Percentiles rank a stretch among this genome's conserved stretches.
Conservation (phyloP, 2,797 vertebrate genomes). For the Acanthopagrus latus region DNA sequence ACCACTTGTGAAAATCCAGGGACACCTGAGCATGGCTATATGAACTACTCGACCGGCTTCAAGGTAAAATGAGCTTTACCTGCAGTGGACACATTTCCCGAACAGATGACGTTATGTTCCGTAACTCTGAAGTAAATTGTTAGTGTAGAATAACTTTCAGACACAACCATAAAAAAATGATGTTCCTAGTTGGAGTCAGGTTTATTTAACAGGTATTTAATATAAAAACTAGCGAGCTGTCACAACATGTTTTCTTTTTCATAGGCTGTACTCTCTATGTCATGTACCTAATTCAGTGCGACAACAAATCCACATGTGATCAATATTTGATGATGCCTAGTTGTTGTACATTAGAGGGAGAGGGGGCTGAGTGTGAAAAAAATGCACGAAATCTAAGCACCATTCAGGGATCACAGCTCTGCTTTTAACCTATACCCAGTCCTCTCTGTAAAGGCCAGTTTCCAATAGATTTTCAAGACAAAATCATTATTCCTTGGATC, state of each 20-base stretch:
- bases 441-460: conserved; percentile 19
- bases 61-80: conserved; percentile 85
- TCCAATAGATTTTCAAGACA: conserved; percentile 14
- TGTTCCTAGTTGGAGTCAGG: neutral
- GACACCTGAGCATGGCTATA: conserved; percentile 92
- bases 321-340: neutral
- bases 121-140: neutral
- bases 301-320: neutral
- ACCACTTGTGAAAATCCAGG: conserved; percentile 96
- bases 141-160: neutral
- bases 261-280: neutral
- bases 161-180: neutral
- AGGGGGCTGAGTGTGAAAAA: conserved; percentile 7
- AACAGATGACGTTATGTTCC: neutral
- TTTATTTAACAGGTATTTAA: conserved; percentile 5
- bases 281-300: neutral
- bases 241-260: neutral
- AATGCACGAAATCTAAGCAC: conserved; percentile 14
- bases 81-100: conserved; percentile 5
- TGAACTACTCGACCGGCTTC: conserved; percentile 96
- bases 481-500: conserved; percentile 53
- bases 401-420: conserved; percentile 13
- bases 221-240: neutral
- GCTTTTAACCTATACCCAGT: neutral
- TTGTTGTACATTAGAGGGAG: conserved; percentile 1